These are phyloP conservation scores for Leucophenga maculata DNA, from an alignment of 2,888 invertebrate genomes.

Conservation along the genomic window DNA sequence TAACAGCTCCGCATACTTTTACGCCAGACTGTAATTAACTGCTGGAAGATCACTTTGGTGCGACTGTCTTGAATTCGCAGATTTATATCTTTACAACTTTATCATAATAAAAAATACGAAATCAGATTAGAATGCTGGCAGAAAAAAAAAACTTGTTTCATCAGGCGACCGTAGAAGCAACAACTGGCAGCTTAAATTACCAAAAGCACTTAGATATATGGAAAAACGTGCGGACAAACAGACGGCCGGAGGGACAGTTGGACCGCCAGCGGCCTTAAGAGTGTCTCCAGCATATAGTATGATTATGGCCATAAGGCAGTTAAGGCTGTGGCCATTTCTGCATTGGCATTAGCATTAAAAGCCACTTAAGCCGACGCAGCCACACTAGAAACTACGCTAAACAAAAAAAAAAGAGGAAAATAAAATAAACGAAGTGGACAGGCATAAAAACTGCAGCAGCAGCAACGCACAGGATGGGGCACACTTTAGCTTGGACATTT, in stretches of 20 bases:
- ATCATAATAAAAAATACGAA: conserved; percentile 52
- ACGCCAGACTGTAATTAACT: neutral
- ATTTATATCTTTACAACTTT: conserved; percentile 61
- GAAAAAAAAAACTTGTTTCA: conserved; percentile 22
- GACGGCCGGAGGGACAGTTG: neutral
- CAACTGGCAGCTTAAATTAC: conserved; percentile 31
- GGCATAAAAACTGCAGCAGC: conserved; percentile 40
- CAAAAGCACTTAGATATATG: conserved; percentile 39
- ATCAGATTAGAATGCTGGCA: conserved; percentile 39
- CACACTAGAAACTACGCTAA: neutral
- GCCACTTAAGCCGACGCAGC: conserved; percentile 52
- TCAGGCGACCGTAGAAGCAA: neutral
- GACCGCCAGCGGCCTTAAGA: neutral
- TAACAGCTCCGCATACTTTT: too few relatives aligned
- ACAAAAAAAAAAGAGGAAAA: neutral
- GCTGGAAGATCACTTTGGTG: too few relatives aligned
- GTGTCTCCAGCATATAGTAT: conserved; percentile 41
- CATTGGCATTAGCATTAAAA: conserved; percentile 62
- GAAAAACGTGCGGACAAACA: neutral
- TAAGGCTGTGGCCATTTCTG: conserved; percentile 20
- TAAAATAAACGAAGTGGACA: conserved; percentile 26
- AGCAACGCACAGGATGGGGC: neutral
- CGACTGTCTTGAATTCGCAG: conserved; percentile 17
- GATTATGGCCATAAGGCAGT: conserved; percentile 50
- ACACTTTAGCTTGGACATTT: conserved; percentile 30